Percentiles rank a stretch among this genome's conserved stretches.
Conservation (phyloP, 2,113 vertebrate species). For the Psophia crepitans region DNA sequence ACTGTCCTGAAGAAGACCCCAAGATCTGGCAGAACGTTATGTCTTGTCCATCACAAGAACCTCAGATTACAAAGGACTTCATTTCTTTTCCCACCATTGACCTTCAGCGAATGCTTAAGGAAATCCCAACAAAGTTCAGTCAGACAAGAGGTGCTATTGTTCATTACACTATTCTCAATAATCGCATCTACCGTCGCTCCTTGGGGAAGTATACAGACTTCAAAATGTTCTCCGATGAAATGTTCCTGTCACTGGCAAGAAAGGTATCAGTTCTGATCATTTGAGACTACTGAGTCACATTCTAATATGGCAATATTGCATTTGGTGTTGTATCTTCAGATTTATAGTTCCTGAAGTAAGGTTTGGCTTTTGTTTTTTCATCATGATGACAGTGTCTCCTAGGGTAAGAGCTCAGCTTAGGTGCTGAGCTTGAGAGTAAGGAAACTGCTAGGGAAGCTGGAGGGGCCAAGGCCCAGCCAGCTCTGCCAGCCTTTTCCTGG, state of each 20-base stretch:
- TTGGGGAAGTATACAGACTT: slow-evolving; percentile 95
- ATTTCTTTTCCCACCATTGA: slow-evolving; percentile 81
- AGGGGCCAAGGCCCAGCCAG: rapidly evolving
- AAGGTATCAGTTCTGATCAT: slow-evolving; percentile 77
- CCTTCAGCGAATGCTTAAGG: slow-evolving; percentile 80
- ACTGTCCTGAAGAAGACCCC: slow-evolving; percentile 81
- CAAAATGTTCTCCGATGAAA: slow-evolving; percentile 97
- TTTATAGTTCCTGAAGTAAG: neutral
- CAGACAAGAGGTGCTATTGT: slow-evolving; percentile 83
- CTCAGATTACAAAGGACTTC: slow-evolving; percentile 85
- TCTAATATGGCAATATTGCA: neutral
- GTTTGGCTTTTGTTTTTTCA: neutral
- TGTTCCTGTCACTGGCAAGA: slow-evolving; percentile 86
- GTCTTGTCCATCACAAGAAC: slow-evolving; percentile 81
- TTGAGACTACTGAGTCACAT: neutral
- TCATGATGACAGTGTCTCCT: neutral
- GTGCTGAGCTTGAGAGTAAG: neutral
- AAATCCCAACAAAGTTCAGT: slow-evolving; percentile 84
- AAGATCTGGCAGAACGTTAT: slow-evolving; percentile 76
- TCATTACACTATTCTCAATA: slow-evolving; percentile 86
- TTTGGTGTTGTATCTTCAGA: neutral
- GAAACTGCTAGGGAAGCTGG: neutral
- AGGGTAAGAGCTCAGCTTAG: neutral
- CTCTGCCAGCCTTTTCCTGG: neutral
- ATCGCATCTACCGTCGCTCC: slow-evolving; percentile 82